These are phyloP conservation scores for Synergus gifuensis DNA, from an alignment of 2,888 invertebrate species.

Conservation along the genomic window DNA sequence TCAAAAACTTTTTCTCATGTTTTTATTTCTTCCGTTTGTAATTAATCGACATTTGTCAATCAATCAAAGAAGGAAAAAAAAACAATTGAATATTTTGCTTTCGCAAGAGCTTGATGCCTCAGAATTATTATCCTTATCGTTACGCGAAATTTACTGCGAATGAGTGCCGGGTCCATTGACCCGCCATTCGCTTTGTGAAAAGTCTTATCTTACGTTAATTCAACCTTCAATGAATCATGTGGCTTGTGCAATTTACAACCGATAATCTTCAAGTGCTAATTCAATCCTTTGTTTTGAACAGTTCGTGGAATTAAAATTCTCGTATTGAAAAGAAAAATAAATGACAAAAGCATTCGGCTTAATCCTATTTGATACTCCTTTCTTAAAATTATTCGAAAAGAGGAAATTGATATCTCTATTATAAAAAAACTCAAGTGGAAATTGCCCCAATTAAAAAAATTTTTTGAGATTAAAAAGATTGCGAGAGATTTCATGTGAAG, in stretches of 20 bases:
- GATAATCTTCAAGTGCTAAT: background rate
- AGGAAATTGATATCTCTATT: too few relatives aligned
- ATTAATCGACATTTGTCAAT: background rate
- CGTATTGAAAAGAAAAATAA: background rate
- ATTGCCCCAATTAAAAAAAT: too few relatives aligned
- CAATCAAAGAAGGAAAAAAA: background rate
- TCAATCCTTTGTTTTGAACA: background rate
- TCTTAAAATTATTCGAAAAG: too few relatives aligned
- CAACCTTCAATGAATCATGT: background rate
- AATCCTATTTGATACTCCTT: too few relatives aligned
- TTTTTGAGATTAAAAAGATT: too few relatives aligned
- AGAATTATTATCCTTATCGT: constrained; percentile 1
- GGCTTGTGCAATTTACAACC: background rate
- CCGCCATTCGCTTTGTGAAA: background rate
- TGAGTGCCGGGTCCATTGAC: background rate
- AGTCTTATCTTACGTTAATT: constrained; percentile 2
- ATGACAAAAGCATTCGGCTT: background rate
- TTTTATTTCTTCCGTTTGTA: background rate
- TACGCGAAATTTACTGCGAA: constrained; percentile 7
- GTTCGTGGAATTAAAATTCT: background rate
- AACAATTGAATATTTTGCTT: background rate
- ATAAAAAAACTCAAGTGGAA: too few relatives aligned
- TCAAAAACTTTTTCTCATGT: background rate
- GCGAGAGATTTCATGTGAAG: too few relatives aligned
- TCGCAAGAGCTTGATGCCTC: background rate